Conservation (phyloP, 2,888 invertebrate species). For the Phalangium opilio region DNA sequence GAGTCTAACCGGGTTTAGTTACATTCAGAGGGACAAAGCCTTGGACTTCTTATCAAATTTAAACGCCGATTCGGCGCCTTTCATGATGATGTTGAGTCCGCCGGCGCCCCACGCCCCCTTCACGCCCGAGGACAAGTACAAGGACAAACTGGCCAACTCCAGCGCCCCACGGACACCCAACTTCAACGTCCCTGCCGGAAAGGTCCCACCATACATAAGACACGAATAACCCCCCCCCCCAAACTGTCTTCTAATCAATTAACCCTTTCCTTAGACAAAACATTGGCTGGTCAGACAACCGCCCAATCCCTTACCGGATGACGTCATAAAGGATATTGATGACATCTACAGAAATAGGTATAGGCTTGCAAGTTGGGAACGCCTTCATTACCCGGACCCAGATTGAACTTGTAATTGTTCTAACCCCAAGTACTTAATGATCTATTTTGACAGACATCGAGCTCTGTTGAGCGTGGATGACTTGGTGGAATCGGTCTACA, state of each 20-base stretch:
- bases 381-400: no score
- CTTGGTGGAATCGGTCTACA: slow-evolving; percentile 49
- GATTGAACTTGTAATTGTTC: no score
- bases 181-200: slow-evolving; percentile 33
- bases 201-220: no score
- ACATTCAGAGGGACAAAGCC: not conserved
- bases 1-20: no score
- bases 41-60: not conserved
- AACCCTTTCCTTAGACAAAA: slow-evolving; percentile 46
- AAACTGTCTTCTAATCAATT: no score
- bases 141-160: slow-evolving; percentile 41
- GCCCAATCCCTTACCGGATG: slow-evolving; percentile 45
- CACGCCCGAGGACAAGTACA: slow-evolving; percentile 59
- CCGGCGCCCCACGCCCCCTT: slow-evolving; percentile 80
- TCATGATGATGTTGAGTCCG: slow-evolving; percentile 70
- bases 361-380: no score
- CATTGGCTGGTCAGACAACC: slow-evolving; percentile 68
- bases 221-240: no score
- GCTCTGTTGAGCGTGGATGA: slow-evolving; percentile 74
- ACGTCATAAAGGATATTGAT: slow-evolving; percentile 47
- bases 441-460: slow-evolving; percentile 41
- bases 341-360: slow-evolving; percentile 50
- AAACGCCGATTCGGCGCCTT: slow-evolving; percentile 36
- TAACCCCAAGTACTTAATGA: no score
- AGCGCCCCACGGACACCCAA: slow-evolving; percentile 49